Percentiles rank a stretch among this genome's conserved stretches.
These are phyloP conservation scores for Catharus ustulatus DNA, from an alignment of 2,797 vertebrate species.

Conservation along the genomic window DNA sequence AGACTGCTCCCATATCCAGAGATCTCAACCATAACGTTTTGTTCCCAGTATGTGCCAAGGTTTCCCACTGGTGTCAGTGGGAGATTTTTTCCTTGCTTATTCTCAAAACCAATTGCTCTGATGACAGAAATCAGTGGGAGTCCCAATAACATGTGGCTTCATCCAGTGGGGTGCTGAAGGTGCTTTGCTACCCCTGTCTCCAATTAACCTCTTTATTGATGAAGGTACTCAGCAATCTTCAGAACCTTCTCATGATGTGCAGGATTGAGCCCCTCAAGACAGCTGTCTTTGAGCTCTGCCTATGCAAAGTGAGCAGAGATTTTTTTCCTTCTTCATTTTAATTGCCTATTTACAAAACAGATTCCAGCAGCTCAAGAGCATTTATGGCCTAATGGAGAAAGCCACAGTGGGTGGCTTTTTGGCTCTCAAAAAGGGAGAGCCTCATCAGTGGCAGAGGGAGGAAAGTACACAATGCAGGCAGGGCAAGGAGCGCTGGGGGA, in stretches of 20 bases:
- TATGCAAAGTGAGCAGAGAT: background rate
- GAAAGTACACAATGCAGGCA: background rate
- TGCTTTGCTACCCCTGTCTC: background rate
- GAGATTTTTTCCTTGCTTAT: constrained; percentile 38
- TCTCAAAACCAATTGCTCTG: constrained; percentile 58
- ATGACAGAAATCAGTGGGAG: constrained; percentile 54
- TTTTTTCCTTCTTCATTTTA: constrained; percentile 32
- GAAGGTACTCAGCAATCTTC: background rate
- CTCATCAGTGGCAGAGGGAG: background rate
- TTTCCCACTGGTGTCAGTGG: constrained; percentile 59
- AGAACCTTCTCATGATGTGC: background rate
- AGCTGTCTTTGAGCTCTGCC: constrained; percentile 27
- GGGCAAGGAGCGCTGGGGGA: background rate
- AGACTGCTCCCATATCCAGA: constrained; percentile 33
- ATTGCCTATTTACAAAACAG: constrained; percentile 64
- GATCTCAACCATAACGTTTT: constrained; percentile 31
- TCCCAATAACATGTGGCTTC: background rate
- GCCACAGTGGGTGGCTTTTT: constrained; percentile 53
- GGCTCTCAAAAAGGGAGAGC: background rate
- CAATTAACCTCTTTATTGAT: background rate
- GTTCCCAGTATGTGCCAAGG: constrained; percentile 11
- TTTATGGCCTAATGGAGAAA: constrained; percentile 61
- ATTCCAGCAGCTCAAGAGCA: constrained; percentile 57
- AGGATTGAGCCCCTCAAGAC: constrained; percentile 19
- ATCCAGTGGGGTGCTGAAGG: constrained; percentile 33